Evolutionary conservation across 2,113 vertebrate species (phyloP), one percentile per base, ranked within the genome.

Genomic region (Turdus rufiventris): DNA sequence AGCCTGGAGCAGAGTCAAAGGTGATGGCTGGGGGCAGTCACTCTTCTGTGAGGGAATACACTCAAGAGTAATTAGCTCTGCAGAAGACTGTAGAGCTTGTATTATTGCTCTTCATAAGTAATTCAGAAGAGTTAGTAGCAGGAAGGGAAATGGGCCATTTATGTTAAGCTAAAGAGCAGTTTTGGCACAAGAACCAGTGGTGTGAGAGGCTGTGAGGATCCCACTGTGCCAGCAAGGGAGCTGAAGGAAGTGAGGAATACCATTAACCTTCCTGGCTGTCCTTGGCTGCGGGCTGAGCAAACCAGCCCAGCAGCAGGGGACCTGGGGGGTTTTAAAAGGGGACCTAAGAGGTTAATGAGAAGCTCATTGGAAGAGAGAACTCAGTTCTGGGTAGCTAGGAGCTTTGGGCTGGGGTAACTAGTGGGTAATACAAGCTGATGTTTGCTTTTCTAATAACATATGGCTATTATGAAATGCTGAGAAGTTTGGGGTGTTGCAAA

Each of bases 131-230:
- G 67, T 66, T 91, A 85, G 63, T 42, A 88, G 88, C 79, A 93
- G 82, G 88, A 94, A 96, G 56, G 63, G 85, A 83, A 90, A 88
- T 83, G 38, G 78, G 62, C 85, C 90, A 65, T 90, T 90, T 90
- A 85, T 85, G 93, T 90, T 83, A 90, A 86, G 68, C 82, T 93
- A 88, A 93, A 96, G 88, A 94, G 95, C 79, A 73, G 60, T 93
- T 96, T 62, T 96, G 94, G 96, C 95, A 92, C 67, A 88, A 56
- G 90, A 92, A 66, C 0, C 1, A 83, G 72, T n/a, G 56, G 88
- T 43, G 60, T 85, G 79, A 90, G 79, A 91, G 60, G 82, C 58
- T 83, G 75, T 3, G 7, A 86, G 75, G 80, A 73, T 90, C 71
- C 47, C 72, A 73, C 38, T 0, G 6, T 90, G 92, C 96, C 95